Evolutionary conservation across 2,888 invertebrate species (phyloP).

Genomic region (Arge pagana): DNA sequence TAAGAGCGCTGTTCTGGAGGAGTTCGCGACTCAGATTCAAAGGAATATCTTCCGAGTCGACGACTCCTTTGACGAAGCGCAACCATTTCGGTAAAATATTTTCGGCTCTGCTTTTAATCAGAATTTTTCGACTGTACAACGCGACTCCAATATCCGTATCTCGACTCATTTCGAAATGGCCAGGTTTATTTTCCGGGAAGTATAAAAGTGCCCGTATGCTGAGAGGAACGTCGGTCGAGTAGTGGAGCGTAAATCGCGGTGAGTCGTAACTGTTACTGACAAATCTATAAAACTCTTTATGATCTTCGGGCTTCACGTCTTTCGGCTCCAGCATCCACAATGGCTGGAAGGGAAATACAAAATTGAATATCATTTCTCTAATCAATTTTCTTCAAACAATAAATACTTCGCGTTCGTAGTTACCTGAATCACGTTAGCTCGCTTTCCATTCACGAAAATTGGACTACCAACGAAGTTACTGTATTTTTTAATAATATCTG

Average conservation of each 20-base stretch:
- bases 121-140: constrained; percentile 88
- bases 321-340: constrained; percentile 93
- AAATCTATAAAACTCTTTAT: constrained; percentile 91
- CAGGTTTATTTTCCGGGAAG: constrained; percentile 91
- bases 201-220: constrained; percentile 90
- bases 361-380: neutral
- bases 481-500: constrained; percentile 90
- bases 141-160: constrained; percentile 86
- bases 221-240: constrained; percentile 90
- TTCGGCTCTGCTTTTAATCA: constrained; percentile 90
- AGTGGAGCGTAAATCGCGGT: constrained; percentile 89
- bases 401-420: too few relatives aligned
- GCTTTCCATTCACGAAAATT: constrained; percentile 87
- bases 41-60: constrained; percentile 98
- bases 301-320: constrained; percentile 82
- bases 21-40: constrained; percentile 94
- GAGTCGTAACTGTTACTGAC: constrained; percentile 84
- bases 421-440: constrained; percentile 86
- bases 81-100: constrained; percentile 94
- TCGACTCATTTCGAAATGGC: constrained; percentile 87
- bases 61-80: constrained; percentile 94
- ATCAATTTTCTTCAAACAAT: constrained; percentile 19
- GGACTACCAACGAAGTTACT: constrained; percentile 97
- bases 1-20: constrained; percentile 90
- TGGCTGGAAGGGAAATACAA: constrained; percentile 64